phyloP scores from a whole-genome alignment of 2,797 vertebrate genomes.

The Rhincodon typus region DNA sequence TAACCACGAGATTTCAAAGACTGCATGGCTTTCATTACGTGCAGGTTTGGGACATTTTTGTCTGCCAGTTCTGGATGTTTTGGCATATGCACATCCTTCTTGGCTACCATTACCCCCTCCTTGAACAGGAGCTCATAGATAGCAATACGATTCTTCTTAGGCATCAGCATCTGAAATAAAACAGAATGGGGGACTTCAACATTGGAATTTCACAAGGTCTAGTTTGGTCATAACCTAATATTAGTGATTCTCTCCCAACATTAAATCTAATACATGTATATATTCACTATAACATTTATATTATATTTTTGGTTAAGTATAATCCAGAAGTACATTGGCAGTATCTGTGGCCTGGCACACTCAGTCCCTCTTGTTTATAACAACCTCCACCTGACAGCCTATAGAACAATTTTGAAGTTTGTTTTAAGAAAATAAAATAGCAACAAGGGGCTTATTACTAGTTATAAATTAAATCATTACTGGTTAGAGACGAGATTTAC shows the following conservation, averaged over 20 bases:
- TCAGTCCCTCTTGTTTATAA: too few relatives aligned
- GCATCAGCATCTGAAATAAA: conserved; percentile 91
- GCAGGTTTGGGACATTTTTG: conserved; percentile 97
- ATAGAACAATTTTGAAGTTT: too few relatives aligned
- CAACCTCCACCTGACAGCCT: too few relatives aligned
- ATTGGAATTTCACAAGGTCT: neutral
- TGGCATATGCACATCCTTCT: conserved; percentile 92
- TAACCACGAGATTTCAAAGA: conserved; percentile 95
- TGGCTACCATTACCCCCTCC: conserved; percentile 98
- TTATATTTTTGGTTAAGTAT: neutral
- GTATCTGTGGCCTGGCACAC: too few relatives aligned
- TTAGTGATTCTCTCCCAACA: too few relatives aligned
- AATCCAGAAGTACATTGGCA: too few relatives aligned
- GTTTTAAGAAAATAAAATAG: too few relatives aligned
- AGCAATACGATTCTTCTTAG: conserved; percentile 96
- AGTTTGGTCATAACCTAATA: neutral
- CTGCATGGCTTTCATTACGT: conserved; percentile 99
- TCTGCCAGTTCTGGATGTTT: conserved; percentile 93
- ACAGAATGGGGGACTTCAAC: neutral
- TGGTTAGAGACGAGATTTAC: too few relatives aligned
- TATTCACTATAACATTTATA: neutral
- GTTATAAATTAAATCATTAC: too few relatives aligned
- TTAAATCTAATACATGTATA: neutral
- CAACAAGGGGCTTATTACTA: too few relatives aligned
- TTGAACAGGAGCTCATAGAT: conserved; percentile 99